Base-by-base conservation (phyloP, 2,888 invertebrate species). In the Neuroscelio doddi region DNA sequence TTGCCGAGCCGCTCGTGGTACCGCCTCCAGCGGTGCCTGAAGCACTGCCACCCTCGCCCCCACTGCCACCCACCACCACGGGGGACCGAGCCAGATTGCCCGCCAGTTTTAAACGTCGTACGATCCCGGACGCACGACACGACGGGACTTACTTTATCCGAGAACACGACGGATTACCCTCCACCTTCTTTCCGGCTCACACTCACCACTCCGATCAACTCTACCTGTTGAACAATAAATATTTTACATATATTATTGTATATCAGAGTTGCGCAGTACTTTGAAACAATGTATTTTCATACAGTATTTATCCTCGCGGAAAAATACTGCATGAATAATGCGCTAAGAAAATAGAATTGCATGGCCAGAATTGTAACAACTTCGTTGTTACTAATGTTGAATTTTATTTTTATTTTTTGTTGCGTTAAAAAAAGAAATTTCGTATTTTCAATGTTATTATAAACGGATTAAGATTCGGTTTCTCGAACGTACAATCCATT, bases 1-100 rank as follows among this genome's bases (percentile, higher is more conserved):
- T 85, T 76, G 81, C 86, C 82, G 86, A 85, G 73, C 87, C 87
- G 85, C 88, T 85, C 9, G 80, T 80, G 3, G 64, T 64, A 17
- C 75, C 73, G 36, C 76, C 75, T n/a, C 74, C 74, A 39, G 76
- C 76, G 64, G 81, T 78, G 75, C 81, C 82, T 76, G 79, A 82
- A 77, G 74, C 80, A 71, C 80, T 81, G 76, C 80, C 80, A 12
- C 69, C 74, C 39, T 69, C 73, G 21, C 67, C 73, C 49, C 72
- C 77, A 47, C 74, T 79, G 41, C 78, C 78, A 50, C 81, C 82
- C 80, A 80, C 83, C 80, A 76, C 81, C 71, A 80, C 82, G 77
- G 81, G 80, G 75, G 81, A 82, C 68, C 29, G 29, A 10, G 24
- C 21, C 64, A 82, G 82, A 73, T 84, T 83, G 81, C 82, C 83